A percentile compares a stretch with the other conserved stretches of the same genome.
phyloP scores from a whole-genome alignment of 2,888 invertebrate species.

The Argyresthia albistria region DNA sequence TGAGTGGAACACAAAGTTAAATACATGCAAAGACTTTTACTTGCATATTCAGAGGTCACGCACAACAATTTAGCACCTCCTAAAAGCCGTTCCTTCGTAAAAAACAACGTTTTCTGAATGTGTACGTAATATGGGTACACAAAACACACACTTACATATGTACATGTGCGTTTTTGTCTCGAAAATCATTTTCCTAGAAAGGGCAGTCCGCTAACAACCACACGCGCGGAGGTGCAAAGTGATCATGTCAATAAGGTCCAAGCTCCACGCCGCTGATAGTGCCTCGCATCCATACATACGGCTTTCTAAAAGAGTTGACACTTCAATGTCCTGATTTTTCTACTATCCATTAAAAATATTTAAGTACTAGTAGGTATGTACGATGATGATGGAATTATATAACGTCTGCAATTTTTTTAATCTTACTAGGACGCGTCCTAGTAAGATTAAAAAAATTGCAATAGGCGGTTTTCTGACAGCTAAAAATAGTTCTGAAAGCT shows the following conservation, averaged over 20 bases:
- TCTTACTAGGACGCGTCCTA: no score
- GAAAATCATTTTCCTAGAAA: slow-evolving; percentile 46
- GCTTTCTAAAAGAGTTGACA: no score
- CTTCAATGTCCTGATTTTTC: no score
- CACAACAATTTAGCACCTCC: slow-evolving; percentile 54
- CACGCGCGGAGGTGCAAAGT: slow-evolving; percentile 52
- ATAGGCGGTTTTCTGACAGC: no score
- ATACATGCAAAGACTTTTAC: background rate
- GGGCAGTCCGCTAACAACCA: slow-evolving; percentile 36
- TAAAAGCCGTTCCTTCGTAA: slow-evolving; percentile 15
- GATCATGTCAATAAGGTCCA: slow-evolving; percentile 42
- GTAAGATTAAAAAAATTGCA: no score
- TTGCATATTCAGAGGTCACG: slow-evolving; percentile 37
- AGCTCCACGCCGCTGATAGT: slow-evolving; percentile 20
- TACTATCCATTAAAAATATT: background rate
- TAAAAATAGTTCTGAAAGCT: no score
- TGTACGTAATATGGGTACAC: background rate
- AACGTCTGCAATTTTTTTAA: no score
- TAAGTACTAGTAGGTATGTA: no score
- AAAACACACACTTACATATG: no score
- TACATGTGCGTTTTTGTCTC: slow-evolving; percentile 30
- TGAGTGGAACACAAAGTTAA: background rate
- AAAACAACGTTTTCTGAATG: background rate
- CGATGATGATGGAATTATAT: no score
- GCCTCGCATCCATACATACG: slow-evolving; percentile 28